Base-by-base conservation (phyloP, 2,888 invertebrate genomes). In the Epiperipatus broadwayi region DNA sequence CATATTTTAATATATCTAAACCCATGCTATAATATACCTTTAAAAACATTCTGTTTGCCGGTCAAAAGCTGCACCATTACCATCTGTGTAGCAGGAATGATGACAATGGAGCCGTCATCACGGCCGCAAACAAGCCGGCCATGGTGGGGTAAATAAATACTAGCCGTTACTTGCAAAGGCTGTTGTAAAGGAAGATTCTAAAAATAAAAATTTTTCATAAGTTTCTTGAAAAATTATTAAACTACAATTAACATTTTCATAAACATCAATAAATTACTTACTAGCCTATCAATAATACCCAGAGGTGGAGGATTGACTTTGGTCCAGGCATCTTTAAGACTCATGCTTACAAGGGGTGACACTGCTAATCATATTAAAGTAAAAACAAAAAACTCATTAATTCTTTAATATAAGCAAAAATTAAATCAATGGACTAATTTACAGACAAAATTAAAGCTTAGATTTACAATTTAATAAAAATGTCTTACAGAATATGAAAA, bases 41-140 rank as follows among this genome's bases (percentile, higher is more conserved):
- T n/a, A 31, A n/a, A n/a, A n/a, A n/a, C n/a, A n/a, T n/a, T n/a
- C n/a, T n/a, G n/a, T n/a, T 42, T 42, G 4, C 84, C 84, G 48
- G 83, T 81, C 40, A 97, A 63, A 38, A 95, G 59, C 52, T 93
- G 91, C 46, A 87, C 62, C 71, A 85, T 83, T 3, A 95, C 80
- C 0, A 91, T 87, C 54, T 89, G 87, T 0, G 87, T 85, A 0
- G 91, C 95, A 18, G 91, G 84, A 35, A 89, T 78, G 43, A 95
- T 87, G 16, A 95, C 78, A 44, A 97, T 93, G 39, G 80, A 76
- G 2, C 97, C 97, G 55, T 97, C 89, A 54, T 85, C 84, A 7
- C 91, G 68, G 1, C 95, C 95, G 44, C 91, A 80, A 8, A 93
- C 89, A 41, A 97, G 63, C 5, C 87, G 74, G 50, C 91, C 89